These are phyloP conservation scores for Tethya wilhelma DNA, from an alignment of 37 sponge, comb jelly and placozoan genomes.

Conservation along the genomic window DNA sequence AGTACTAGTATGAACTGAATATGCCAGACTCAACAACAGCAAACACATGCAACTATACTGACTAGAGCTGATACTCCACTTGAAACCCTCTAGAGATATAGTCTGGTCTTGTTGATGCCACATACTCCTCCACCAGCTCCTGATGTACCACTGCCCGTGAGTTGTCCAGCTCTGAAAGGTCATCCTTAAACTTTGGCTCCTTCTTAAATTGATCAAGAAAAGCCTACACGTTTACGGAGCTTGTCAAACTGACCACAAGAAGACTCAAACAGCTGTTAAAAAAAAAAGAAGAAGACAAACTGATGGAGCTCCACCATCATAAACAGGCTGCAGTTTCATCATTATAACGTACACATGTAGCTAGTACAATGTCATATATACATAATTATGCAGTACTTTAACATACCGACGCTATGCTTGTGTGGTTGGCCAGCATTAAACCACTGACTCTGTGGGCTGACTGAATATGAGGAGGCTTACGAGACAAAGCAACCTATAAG, in stretches of 20 bases:
- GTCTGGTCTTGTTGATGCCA: conserved; percentile 87
- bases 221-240: conserved; percentile 83
- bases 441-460: conserved; percentile 96
- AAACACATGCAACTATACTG: no score
- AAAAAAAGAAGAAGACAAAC: background rate
- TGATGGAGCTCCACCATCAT: background rate
- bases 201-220: conserved; percentile 96
- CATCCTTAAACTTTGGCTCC: conserved; percentile 88
- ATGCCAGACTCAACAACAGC: no score
- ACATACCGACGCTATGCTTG: conserved; percentile 91
- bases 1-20: no score
- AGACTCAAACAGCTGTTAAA: conserved; percentile 72
- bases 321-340: no score
- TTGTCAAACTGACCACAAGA: conserved; percentile 93
- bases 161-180: conserved; percentile 84
- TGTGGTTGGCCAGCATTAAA: conserved; percentile 99
- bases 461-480: conserved; percentile 93
- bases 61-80: no score
- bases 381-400: no score
- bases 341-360: no score
- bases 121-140: conserved; percentile 94
- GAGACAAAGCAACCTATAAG: conserved; percentile 89
- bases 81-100: conserved; percentile 79
- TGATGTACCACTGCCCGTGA: conserved; percentile 86
- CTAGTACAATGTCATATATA: no score